These are phyloP conservation scores for Parus major DNA, from an alignment of 2,113 vertebrate genomes.

Conservation along the genomic window DNA sequence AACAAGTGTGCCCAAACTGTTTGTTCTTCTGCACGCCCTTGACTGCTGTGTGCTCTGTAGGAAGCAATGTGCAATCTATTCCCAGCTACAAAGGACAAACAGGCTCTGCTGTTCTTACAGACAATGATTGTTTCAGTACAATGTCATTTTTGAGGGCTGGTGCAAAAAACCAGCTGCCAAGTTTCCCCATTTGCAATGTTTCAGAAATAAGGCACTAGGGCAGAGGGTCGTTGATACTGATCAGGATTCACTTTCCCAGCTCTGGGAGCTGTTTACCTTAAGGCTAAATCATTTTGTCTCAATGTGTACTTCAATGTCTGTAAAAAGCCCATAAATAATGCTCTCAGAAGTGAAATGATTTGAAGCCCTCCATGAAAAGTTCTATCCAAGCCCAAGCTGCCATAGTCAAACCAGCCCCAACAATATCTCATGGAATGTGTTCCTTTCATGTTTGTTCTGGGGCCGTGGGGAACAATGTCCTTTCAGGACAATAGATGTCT, in stretches of 20 bases:
- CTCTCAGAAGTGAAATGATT: neutral
- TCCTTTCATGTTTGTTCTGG: conserved; percentile 3
- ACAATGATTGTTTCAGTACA: neutral
- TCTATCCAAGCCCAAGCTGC: neutral
- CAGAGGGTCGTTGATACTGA: neutral
- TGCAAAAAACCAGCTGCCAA: neutral
- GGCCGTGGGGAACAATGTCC: neutral
- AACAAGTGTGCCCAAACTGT: neutral
- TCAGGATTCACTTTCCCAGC: neutral
- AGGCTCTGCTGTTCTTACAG: neutral
- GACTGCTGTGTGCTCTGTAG: neutral
- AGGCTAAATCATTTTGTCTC: neutral
- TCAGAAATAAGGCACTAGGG: neutral
- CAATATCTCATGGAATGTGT: neutral
- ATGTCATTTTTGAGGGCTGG: neutral
- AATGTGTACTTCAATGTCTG: neutral
- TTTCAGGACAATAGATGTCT: conserved; percentile 4
- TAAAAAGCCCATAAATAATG: neutral
- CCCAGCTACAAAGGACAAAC: neutral
- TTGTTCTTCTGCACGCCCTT: neutral
- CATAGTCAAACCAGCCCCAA: neutral
- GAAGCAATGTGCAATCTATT: neutral
- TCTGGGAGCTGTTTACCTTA: neutral
- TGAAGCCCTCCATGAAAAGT: neutral
- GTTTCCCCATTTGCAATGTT: neutral